Evolutionary conservation across 2,888 invertebrate genomes (phyloP).

Genomic region (Polydrusus pterygomalis): DNA sequence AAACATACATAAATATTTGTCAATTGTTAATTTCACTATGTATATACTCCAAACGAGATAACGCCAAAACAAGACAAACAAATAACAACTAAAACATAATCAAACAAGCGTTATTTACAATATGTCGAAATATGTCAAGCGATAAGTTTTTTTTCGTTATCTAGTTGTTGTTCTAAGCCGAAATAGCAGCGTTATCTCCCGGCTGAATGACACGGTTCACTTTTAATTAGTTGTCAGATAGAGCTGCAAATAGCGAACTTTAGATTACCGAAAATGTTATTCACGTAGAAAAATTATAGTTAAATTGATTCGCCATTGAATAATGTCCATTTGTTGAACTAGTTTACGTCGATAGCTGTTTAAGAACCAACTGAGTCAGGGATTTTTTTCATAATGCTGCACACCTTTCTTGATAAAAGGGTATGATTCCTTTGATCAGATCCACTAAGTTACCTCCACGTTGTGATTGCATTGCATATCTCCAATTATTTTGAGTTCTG

Average conservation of each 20-base stretch:
- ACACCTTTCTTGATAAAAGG: neutral
- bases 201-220: slow-evolving; percentile 24
- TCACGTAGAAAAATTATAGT: neutral
- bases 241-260: slow-evolving; percentile 32
- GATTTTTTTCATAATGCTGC: too few relatives aligned
- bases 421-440: neutral
- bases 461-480: too few relatives aligned
- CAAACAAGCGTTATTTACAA: slow-evolving; percentile 42
- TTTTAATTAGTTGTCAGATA: slow-evolving; percentile 37
- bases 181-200: slow-evolving; percentile 24
- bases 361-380: too few relatives aligned
- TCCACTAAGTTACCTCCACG: too few relatives aligned
- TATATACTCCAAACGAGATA: slow-evolving; percentile 29
- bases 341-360: too few relatives aligned
- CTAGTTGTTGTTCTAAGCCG: slow-evolving; percentile 14
- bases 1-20: slow-evolving; percentile 1
- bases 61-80: slow-evolving; percentile 30
- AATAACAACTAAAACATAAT: slow-evolving; percentile 29
- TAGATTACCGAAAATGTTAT: slow-evolving; percentile 34
- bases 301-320: too few relatives aligned
- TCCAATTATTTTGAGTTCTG: too few relatives aligned
- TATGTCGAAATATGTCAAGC: slow-evolving; percentile 38
- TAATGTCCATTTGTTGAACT: too few relatives aligned
- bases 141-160: slow-evolving; percentile 36
- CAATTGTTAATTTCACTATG: slow-evolving; percentile 2